A percentile compares a stretch with the other conserved stretches of the same genome.
phyloP scores from a whole-genome alignment of 2,888 invertebrate species.

The Sphecodes monilicornis region DNA sequence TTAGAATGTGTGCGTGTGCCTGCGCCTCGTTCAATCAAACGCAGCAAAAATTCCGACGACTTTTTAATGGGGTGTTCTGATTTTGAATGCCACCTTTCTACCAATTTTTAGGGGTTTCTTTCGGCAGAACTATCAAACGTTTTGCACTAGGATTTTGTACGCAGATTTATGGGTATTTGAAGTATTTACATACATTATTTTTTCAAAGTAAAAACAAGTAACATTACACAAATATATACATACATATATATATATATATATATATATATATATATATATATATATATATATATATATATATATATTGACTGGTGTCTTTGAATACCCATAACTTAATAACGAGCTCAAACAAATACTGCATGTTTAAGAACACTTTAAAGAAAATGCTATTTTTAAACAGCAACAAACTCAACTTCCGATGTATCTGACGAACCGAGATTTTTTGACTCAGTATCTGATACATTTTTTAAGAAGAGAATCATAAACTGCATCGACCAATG shows the following conservation, averaged over 20 bases:
- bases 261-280: too few species aligned
- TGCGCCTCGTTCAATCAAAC: background rate
- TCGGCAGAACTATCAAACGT: background rate
- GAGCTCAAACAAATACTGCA: too few species aligned
- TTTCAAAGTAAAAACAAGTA: background rate
- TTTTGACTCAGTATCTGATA: background rate
- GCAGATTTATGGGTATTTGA: background rate
- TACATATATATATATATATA: too few species aligned
- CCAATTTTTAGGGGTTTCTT: background rate
- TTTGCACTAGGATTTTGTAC: background rate
- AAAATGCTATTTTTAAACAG: background rate
- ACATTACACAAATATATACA: too few species aligned
- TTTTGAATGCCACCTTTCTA: background rate
- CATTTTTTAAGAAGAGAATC: background rate
- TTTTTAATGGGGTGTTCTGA: background rate
- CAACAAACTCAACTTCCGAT: background rate
- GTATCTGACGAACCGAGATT: background rate
- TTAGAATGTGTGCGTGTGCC: constrained; percentile 42
- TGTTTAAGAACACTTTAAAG: too few species aligned
- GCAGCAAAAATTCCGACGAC: background rate
- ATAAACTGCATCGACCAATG: background rate
- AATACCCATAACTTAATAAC: too few species aligned
- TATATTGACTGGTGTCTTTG: too few species aligned
- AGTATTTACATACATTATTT: background rate
- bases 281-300: too few species aligned